Evolutionary conservation across 2,888 invertebrate genomes (phyloP), one percentile per base, ranked within the genome.

Genomic region (Aricia artaxerxes): DNA sequence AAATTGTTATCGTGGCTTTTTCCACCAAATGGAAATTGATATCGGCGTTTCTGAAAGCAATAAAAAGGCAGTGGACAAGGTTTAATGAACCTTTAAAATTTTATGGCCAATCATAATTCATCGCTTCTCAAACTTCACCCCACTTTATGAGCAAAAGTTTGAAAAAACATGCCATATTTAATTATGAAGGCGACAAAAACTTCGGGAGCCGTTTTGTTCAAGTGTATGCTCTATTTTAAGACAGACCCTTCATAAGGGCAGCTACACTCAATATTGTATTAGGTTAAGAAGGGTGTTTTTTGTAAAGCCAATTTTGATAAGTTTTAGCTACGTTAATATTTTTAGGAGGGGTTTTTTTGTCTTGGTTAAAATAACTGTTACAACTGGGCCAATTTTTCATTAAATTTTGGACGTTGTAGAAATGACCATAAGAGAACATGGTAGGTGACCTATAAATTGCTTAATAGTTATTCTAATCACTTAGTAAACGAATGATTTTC

Each of bases 41-140:
- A 35, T 38, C 69, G 5, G 35, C 16, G 16, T 69, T 69, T 35
- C 35, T 69, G 69, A 24, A 69, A 69, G 69, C 35, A 69, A 69
- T 69, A 69, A 69, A 69, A 38, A 69, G 35, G 35, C 69, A 69
- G 11, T 69, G 69, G 35, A 69, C 69, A 16, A 69, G 69, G 35
- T 69, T 31, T 11, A 31, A 64, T 31, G 35, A 69, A 38, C 69
- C 35, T 35, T 69, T 35, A 69, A 69, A 69, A 35, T 69, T 69
- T 69, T 69, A 69, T 16, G 69, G 16, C 35, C 69, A 69, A 69
- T 69, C 69, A 35, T 69, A 69, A 69, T 69, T 64, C 64, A 64
- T 64, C 64, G 64, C 4, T 69, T 69, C 35, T 69, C 35, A 69
- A 35, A 69, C 35, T 69, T 69, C 16, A 35, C 35, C 69, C 35